Evolutionary conservation across 1,140 invertebrate genomes (phyloP).

Genomic region (Ptiloglossa arizonensis): DNA sequence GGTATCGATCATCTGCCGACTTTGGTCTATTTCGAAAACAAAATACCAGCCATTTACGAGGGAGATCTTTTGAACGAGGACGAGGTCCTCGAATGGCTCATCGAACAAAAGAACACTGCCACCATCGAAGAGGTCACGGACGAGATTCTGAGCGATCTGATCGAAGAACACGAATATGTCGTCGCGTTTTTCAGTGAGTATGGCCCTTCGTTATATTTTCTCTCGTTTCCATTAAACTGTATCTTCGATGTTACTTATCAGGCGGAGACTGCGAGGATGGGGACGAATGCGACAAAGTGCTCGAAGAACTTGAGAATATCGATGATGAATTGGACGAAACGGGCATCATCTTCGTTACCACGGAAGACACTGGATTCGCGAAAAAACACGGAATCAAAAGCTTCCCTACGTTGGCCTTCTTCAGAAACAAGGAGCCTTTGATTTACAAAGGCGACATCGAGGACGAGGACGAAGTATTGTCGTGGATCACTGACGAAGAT

Average conservation of each 20-base stretch:
- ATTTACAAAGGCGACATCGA: slow-evolving; percentile 92
- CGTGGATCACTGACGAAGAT: slow-evolving; percentile 95
- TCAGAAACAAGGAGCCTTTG: slow-evolving; percentile 93
- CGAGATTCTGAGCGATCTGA: slow-evolving; percentile 93
- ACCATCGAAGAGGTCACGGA: slow-evolving; percentile 98
- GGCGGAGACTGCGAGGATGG: slow-evolving; percentile 93
- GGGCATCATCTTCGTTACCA: slow-evolving; percentile 96
- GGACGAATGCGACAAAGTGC: slow-evolving; percentile 91
- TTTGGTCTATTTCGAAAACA: slow-evolving; percentile 95
- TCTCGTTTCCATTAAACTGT: not conserved
- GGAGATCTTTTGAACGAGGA: slow-evolving; percentile 96
- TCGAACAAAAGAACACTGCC: slow-evolving; percentile 94
- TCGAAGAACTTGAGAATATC: slow-evolving; percentile 94
- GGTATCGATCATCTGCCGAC: slow-evolving; percentile 95
- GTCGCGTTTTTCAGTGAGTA: slow-evolving; percentile 95
- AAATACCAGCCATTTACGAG: slow-evolving; percentile 95
- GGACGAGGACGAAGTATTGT: slow-evolving; percentile 94
- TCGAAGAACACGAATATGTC: slow-evolving; percentile 96
- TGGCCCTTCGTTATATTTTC: not conserved
- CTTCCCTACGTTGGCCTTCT: slow-evolving; percentile 94
- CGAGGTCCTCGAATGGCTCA: slow-evolving; percentile 94
- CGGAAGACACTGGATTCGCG: slow-evolving; percentile 90
- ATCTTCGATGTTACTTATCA: slow-evolving; percentile 66
- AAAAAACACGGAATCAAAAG: slow-evolving; percentile 93
- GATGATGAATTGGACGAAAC: slow-evolving; percentile 96